Evolutionary conservation across 2,888 invertebrate genomes (phyloP), one percentile per base, ranked within the genome.

Genomic region (Caenorhabditis sp.): DNA sequence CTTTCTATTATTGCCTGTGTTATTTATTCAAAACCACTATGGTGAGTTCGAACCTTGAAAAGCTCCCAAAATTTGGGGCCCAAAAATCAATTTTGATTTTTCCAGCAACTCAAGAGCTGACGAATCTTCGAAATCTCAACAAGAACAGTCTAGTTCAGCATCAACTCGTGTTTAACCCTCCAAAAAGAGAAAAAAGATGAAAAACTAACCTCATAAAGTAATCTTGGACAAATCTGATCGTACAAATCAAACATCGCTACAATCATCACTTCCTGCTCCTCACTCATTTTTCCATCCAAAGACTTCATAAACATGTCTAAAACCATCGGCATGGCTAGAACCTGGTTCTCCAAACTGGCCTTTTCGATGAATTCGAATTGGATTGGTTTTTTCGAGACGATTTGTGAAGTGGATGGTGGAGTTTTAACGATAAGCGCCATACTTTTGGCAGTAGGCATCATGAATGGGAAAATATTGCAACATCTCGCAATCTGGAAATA

Each of bases 391-490:
- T 26, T 56, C 26, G 21, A 7, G 4, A 21, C 23, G 4, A 53
- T 53, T 23, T 3, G 53, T 21, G 20, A 23, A 53, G 20, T 23
- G 10, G 14, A 7, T 26, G 5, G 5, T 56, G 21, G 1, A 2
- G 21, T 21, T 23, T 23, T 23, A 21, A 7, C 3, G 23, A 56
- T 17, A 10, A 56, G 25, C 2, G 21, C 26, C 56, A 56, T 58
- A 20, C 36, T 36, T 23, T 58, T 36, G 1, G 58, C 58, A 1
- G 78, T 77, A 7, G 82, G 80, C 14, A 77, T 62, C 69, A 72
- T 67, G 62, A 67, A 82, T 4, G 82, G 76, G 54, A 67, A 80
- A 50, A 78, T 67, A 21, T 70, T 67, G 4, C 64, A 67, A 5
- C 62, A 36, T 21, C 71, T 59, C 4, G 54, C 27, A 27, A 66